Base-by-base conservation (phyloP, 2,113 vertebrate species). In the Taxidea taxus region DNA sequence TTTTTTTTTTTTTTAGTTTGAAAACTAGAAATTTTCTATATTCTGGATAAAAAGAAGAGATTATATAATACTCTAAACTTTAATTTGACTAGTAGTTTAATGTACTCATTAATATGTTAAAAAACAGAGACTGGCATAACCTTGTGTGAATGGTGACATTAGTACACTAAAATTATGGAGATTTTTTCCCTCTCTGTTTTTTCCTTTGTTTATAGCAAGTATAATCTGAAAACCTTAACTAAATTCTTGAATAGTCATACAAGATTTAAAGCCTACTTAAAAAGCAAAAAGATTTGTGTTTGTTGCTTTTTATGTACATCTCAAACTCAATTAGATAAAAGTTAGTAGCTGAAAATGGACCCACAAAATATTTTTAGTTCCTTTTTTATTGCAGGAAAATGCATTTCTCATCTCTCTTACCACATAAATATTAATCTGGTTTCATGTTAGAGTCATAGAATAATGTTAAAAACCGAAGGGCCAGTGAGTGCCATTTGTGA, bases 121-220 rank as follows among this genome's bases (percentile, higher is more conserved):
- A 78, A 51, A n/a, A 77, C 14, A 78, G 16, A 77, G n/a, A 83
- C 18, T 83, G 60, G 49, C 21, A 64, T 87, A 92, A 94, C 58
- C 42, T 81, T 80, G 37, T 95, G n/a, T 97, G 85, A 97, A 97
- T 95, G 87, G 91, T 56, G 77, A 70, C 91, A 70, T 82, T 97
- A 95, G 93, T 94, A 86, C 97, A 92, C 93, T 96, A 90, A 91
- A 95, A 96, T 92, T 92, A 23, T 51, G 97, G 86, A 92, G 64
- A 97, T 92, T 88, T 95, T 74, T 72, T 83, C 77, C 60, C 47
- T 96, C 90, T 93, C 60, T 92, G 70, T 87, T 88, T 96, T 96
- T 97, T 81, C 88, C 93, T 98, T 98, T 93, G 92, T 90, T 98
- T 91, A 95, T 94, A 97, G 51, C 49, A 62, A 97, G 97, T 97